Conservation (phyloP, 1,140 invertebrate species). For the Drosophila repleta region DNA sequence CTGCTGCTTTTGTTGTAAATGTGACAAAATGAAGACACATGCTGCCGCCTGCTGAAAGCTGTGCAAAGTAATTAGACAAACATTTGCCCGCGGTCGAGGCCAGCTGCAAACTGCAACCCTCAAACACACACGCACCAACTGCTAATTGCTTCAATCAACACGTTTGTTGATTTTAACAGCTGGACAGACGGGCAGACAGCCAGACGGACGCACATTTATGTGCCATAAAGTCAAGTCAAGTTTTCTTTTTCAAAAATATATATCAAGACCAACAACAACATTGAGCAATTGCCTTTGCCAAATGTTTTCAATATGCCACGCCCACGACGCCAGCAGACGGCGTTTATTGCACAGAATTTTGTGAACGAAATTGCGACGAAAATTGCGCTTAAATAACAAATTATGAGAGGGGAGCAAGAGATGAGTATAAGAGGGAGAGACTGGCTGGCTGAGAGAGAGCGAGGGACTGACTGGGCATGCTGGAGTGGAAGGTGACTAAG, state of each 20-base stretch:
- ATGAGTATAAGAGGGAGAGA: background rate
- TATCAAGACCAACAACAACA: slow-evolving; percentile 4
- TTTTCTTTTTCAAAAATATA: slow-evolving; percentile 17
- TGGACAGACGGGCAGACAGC: slow-evolving; percentile 3
- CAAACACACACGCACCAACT: slow-evolving; percentile 51
- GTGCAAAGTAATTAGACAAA: slow-evolving; percentile 82
- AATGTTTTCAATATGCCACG: slow-evolving; percentile 59
- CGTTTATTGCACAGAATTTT: slow-evolving; percentile 45
- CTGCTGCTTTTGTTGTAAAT: slow-evolving; percentile 26
- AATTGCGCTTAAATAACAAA: slow-evolving; percentile 61
- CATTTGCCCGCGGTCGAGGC: slow-evolving; percentile 66
- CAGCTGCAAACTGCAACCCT: slow-evolving; percentile 46
- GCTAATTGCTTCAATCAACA: slow-evolving; percentile 82
- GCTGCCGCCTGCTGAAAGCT: slow-evolving; percentile 76
- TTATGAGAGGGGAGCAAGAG: slow-evolving; percentile 16
- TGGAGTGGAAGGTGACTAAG: background rate
- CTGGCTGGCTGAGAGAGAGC: background rate
- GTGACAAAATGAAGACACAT: slow-evolving; percentile 79
- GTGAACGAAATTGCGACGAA: slow-evolving; percentile 49
- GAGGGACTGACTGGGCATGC: background rate
- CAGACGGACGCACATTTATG: background rate
- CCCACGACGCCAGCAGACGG: slow-evolving; percentile 11
- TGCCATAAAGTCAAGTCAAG: background rate
- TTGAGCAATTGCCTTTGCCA: slow-evolving; percentile 13
- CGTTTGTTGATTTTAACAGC: slow-evolving; percentile 44